Conservation (phyloP, 2,797 vertebrate genomes). For the Cebuella pygmaea region DNA sequence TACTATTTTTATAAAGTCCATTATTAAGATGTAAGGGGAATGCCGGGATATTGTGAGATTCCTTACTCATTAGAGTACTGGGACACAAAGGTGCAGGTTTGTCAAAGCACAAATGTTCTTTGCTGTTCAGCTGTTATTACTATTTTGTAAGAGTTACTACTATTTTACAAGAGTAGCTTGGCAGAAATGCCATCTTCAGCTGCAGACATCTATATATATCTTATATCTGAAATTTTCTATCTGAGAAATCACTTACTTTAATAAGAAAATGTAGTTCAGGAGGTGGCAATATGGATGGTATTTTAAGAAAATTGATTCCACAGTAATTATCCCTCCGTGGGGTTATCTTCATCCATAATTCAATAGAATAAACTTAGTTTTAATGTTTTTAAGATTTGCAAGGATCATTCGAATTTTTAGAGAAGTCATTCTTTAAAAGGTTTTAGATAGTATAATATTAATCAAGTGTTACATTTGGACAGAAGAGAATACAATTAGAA, state of each 20-base stretch:
- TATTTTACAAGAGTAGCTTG: background rate
- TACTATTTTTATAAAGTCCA: background rate
- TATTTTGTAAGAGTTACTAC: background rate
- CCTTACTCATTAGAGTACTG: background rate
- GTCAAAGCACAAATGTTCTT: background rate
- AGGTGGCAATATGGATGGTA: background rate
- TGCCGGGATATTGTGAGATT: background rate
- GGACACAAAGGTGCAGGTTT: background rate
- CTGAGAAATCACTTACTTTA: slow-evolving; percentile 27
- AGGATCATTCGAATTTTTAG: slow-evolving; percentile 2
- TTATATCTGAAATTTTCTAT: background rate
- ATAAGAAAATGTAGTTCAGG: background rate
- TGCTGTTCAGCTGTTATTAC: background rate
- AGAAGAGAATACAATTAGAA: slow-evolving; percentile 20
- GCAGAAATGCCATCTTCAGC: background rate
- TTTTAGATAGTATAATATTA: slow-evolving; percentile 27
- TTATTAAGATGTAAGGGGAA: background rate
- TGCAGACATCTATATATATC: background rate
- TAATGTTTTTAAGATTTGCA: slow-evolving; percentile 10
- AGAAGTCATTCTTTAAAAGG: slow-evolving; percentile 48
- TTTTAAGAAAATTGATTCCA: background rate
- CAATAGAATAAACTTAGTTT: background rate
- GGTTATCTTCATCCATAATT: background rate
- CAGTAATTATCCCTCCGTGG: background rate
- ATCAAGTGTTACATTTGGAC: background rate